Evolutionary conservation across 2,888 invertebrate genomes (phyloP), one percentile per base, ranked within the genome.

Genomic region (Phytoseiulus persimilis): DNA sequence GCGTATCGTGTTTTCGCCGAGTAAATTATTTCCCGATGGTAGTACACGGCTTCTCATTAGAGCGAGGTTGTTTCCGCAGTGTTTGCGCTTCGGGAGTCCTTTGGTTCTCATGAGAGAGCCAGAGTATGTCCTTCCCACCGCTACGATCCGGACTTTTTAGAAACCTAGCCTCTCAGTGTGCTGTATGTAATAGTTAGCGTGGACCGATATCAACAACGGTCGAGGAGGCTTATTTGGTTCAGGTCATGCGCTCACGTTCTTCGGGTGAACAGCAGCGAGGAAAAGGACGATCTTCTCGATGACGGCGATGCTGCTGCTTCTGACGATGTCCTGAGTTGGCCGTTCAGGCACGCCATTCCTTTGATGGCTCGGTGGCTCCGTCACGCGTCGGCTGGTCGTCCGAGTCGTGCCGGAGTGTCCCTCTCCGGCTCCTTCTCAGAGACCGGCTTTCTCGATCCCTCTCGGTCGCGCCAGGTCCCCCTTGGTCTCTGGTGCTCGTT

Each of bases 341-440:
- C 65, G 65, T 65, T 1, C 65, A 28, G 65, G 28, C 65, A 65
- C 65, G 18, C 65, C 14, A 65, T 65, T 65, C 11, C 65, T 65
- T 65, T 65, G 65, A 65, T 65, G 65, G 65, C 65, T 65, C 65
- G 65, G 65, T 65, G 65, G 65, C 65, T 65, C 18, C 65, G 65
- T 65, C 65, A 65, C 65, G 65, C 65, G 65, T 65, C 65, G 65
- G 65, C 65, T 65, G 65, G 65, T 65, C 65, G 65, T 65, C 65
- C 65, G 18, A 65, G 18, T 65, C 65, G 18, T 14, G 65, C 65
- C 65, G 65, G 18, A 65, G 65, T 65, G 65, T 65, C 65, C 65
- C 18, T 28, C 65, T 65, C 65, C 2, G 18, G 65, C 11, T 65
- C 28, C 18, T 23, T 65, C 18, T 65, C 65, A 65, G 18, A 18